A percentile compares a stretch with the other conserved stretches of the same genome.
Evolutionary conservation across 2,113 vertebrate species (phyloP).

Genomic region (Phainopepla nitens): DNA sequence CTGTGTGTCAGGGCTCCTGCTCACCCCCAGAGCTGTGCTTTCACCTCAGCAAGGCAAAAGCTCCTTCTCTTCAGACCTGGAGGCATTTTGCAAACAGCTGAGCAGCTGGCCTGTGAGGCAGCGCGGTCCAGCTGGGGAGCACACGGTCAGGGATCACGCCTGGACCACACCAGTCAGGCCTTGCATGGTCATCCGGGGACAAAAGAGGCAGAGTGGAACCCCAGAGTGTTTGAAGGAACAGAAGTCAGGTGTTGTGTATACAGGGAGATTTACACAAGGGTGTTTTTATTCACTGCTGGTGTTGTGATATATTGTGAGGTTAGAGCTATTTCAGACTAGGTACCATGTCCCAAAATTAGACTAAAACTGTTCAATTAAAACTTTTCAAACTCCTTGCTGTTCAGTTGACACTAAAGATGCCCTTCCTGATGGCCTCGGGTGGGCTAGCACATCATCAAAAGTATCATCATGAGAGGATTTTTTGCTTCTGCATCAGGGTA

Average conservation of each 20-base stretch:
- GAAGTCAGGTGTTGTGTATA: fast-evolving
- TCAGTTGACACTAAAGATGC: background rate
- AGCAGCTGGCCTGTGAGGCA: background rate
- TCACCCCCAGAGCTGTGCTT: background rate
- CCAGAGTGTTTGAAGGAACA: background rate
- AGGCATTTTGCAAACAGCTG: background rate
- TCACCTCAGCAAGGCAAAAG: background rate
- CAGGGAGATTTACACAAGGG: background rate
- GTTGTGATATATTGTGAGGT: fast-evolving
- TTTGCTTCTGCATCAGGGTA: background rate
- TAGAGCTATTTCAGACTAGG: background rate
- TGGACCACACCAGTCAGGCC: background rate
- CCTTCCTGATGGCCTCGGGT: background rate
- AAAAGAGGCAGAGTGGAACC: background rate
- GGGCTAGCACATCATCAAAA: background rate
- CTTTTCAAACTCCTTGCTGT: background rate
- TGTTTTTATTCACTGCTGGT: background rate
- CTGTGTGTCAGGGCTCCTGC: background rate
- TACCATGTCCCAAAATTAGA: background rate
- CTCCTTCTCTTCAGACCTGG: background rate
- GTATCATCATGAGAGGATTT: background rate
- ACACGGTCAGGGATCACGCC: fast-evolving
- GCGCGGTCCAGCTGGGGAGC: background rate
- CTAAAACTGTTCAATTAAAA: background rate
- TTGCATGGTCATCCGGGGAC: background rate